Conservation (phyloP, 2,797 vertebrate species). For the Betta splendens region DNA sequence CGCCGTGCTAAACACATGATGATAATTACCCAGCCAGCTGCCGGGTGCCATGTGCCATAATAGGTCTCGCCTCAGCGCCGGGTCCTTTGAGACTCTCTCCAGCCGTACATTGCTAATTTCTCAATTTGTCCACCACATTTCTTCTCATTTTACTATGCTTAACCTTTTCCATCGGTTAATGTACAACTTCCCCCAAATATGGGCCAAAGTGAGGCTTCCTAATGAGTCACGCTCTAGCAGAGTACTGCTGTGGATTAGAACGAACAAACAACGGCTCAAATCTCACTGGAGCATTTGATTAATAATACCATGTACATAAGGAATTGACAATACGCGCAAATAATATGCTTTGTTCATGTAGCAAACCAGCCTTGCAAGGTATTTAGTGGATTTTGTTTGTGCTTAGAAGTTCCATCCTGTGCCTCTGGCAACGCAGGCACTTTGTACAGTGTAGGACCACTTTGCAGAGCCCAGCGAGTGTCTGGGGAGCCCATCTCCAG, state of each 20-base stretch:
- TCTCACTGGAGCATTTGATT: conserved; percentile 68
- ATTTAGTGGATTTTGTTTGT: conserved; percentile 72
- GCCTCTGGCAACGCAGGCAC: conserved; percentile 69
- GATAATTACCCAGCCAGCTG: conserved; percentile 83
- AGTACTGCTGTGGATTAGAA: conserved; percentile 64
- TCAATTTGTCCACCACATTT: conserved; percentile 81
- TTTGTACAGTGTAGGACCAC: conserved; percentile 66
- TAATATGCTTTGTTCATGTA: conserved; percentile 70
- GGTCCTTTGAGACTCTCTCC: conserved; percentile 77
- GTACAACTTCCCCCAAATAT: conserved; percentile 72
- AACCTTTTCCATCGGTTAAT: conserved; percentile 76
- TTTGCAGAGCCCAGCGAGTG: conserved; percentile 59
- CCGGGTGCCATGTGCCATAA: conserved; percentile 79
- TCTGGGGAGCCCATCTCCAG: conserved; percentile 73
- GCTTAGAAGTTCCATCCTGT: conserved; percentile 73
- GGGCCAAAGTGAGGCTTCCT: conserved; percentile 73
- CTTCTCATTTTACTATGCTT: conserved; percentile 70
- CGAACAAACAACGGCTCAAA: conserved; percentile 64
- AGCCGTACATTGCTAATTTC: conserved; percentile 79
- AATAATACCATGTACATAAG: conserved; percentile 67
- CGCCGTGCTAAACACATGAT: conserved; percentile 78
- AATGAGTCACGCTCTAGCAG: conserved; percentile 69
- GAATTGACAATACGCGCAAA: conserved; percentile 67
- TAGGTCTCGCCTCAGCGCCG: conserved; percentile 75
- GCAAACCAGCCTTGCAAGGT: conserved; percentile 52